Base-by-base conservation (phyloP, 2,888 invertebrate species). In the Hypena proboscidalis region DNA sequence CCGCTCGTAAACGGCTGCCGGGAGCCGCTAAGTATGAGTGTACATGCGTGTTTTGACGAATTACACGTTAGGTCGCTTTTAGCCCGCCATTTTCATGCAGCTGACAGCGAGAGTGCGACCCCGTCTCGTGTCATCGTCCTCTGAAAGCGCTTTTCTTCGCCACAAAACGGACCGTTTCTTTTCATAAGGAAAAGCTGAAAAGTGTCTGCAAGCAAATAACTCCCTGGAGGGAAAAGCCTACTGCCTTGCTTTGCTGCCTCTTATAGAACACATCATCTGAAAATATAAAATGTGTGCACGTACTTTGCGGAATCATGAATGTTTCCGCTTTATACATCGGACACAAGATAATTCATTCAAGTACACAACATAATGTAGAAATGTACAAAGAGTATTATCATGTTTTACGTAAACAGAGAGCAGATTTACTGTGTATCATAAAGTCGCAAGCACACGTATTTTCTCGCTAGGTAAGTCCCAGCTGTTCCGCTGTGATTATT, bases 201-300 rank as follows among this genome's bases (percentile, higher is more conserved):
- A 90, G 89, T 90, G 90, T 90, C 90, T 90, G 77, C 90, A 83
- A 84, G 88, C 90, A 89, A 88, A 90, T 89, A 88, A 85, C 85
- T 90, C 90, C 90, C 90, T 83, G 70, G 90, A 85, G 90, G 90
- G 81, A 79, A 83, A 84, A 81, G 80, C 88, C 88, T 82, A 89
- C 88, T 89, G 90, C 85, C 88, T 87, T 81, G 85, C 83, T 85
- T 88, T 87, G 79, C 81, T 76, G 77, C 69, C 68, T 77, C 71
- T 75, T 77, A 77, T 69, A 73, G 53, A 67, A 74, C 74, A 74
- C 75, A 77, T 83, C 78, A 85, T 81, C 79, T 77, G 77, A 75
- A 85, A 81, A 78, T 74, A 78, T 72, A 77, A 81, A 80, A 83
- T 80, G 77, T 78, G 68, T 56, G 65, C 53, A 65, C 64, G 40